Base-by-base conservation (phyloP, 2,888 invertebrate species). In the Metalampra italica region DNA sequence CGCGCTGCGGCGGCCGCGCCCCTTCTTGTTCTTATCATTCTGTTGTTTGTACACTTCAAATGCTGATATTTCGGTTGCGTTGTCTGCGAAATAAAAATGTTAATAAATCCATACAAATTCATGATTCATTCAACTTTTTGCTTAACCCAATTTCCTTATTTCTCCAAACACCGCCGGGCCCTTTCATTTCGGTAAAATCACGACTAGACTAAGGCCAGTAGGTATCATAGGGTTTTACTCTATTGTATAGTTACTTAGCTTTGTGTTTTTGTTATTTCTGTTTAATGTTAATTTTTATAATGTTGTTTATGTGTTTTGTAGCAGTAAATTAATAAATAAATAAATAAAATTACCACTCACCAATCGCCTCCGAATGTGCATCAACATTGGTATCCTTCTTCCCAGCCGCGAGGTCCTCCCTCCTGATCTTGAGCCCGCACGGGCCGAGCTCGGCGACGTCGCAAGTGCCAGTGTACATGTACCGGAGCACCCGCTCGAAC, bases 391-490 rank as follows among this genome's bases (percentile, higher is more conserved):
- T 50, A 13, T 82, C 72, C 54, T 78, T 85, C 68, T 79, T 81
- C 7, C 59, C 60, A 7, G 56, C 54, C 14, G 60, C 63, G 29
- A 86, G 59, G 61, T 89, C 87, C 59, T 90, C 89, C 64, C 66
- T 84, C 64, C 77, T 78, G 58, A 88, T 78, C 71, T 81, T 86
- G n/a, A 90, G 58, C 0, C 75, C 71, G 51, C 90, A 90, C 1
- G 85, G 78, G 0, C 92, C 93, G 32, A 86, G 59, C 45, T 85
- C 86, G 0, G 91, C 74, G 14, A 94, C 88, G 59, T 92, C 92
- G 67, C 94, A 94, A 0, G 80, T 82, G 5, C 92, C 92, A 0
- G 93, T 93, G 69, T 97, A 96, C 61, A 96, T 91, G 70, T 71
- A 79, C 49, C 38, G 29, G 7, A 96, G 71, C n/a, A 96, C 81